Conservation (phyloP, 2,113 vertebrate genomes). For the Lathamus discolor region DNA sequence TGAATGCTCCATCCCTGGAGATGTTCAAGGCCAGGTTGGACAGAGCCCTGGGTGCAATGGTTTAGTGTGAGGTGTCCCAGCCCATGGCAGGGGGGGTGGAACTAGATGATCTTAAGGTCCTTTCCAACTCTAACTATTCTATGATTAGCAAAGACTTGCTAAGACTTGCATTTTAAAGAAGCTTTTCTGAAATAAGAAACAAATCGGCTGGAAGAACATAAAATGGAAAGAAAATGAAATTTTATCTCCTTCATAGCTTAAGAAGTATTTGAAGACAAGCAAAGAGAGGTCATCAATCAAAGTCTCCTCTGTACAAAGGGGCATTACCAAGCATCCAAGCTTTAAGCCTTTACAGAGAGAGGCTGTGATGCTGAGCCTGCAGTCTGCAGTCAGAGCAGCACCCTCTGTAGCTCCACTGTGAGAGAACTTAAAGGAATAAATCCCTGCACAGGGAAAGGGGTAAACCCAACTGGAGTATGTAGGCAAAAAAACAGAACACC, state of each 20-base stretch:
- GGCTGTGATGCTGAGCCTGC: neutral
- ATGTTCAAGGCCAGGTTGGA: too few relatives aligned
- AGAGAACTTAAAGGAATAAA: neutral
- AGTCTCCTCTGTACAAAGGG: neutral
- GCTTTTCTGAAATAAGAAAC: neutral
- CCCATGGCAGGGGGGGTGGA: too few relatives aligned
- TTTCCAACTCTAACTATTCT: too few relatives aligned
- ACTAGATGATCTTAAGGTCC: too few relatives aligned
- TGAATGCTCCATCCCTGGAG: too few relatives aligned
- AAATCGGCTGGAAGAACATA: rapidly evolving
- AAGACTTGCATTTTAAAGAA: neutral
- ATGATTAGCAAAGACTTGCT: neutral
- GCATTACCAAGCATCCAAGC: neutral
- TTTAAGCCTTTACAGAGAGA: neutral
- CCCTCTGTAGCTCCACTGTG: rapidly evolving
- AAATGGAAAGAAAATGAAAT: neutral
- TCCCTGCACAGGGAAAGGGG: neutral
- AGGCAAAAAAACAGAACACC: neutral
- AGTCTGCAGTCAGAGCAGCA: neutral
- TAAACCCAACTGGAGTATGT: neutral
- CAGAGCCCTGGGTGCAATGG: too few relatives aligned
- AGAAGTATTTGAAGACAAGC: neutral
- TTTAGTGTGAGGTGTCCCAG: too few relatives aligned
- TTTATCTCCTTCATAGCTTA: neutral
- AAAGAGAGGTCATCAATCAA: neutral